Evolutionary conservation across 2,113 vertebrate species (phyloP).

Genomic region (Bucco capensis): DNA sequence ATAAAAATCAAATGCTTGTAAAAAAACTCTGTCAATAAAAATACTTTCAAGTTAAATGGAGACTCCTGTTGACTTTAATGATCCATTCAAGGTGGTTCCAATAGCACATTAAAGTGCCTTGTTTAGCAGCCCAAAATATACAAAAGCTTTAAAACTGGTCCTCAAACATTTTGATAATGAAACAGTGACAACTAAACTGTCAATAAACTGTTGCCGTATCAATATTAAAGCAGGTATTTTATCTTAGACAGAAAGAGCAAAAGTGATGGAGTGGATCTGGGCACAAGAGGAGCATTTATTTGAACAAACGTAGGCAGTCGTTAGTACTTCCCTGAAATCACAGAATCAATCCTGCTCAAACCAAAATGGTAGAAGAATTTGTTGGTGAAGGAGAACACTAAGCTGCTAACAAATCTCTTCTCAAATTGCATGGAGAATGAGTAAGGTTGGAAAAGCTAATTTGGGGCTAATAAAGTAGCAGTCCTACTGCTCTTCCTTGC

Average conservation of each 20-base stretch:
- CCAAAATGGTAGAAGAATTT: neutral
- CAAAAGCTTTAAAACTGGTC: neutral
- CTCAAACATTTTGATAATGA: neutral
- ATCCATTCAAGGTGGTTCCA: neutral
- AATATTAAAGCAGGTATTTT: neutral
- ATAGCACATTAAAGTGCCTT: neutral
- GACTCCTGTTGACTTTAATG: neutral
- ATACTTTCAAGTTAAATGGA: neutral
- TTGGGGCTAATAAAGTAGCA: neutral
- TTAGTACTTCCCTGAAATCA: neutral
- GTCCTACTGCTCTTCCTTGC: neutral
- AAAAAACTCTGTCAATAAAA: neutral
- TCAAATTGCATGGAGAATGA: neutral
- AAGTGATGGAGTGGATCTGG: neutral
- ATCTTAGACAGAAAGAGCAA: neutral
- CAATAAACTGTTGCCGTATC: neutral
- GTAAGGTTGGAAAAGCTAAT: neutral
- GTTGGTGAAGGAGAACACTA: neutral
- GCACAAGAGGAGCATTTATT: neutral
- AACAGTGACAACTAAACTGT: neutral
- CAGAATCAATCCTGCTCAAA: neutral
- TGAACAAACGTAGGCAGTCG: neutral
- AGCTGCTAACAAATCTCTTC: neutral
- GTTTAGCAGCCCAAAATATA: neutral
- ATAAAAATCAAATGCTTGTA: conserved; percentile 17